Evolutionary conservation across 2,113 vertebrate genomes (phyloP).

Genomic region (Chloroceryle aenea): DNA sequence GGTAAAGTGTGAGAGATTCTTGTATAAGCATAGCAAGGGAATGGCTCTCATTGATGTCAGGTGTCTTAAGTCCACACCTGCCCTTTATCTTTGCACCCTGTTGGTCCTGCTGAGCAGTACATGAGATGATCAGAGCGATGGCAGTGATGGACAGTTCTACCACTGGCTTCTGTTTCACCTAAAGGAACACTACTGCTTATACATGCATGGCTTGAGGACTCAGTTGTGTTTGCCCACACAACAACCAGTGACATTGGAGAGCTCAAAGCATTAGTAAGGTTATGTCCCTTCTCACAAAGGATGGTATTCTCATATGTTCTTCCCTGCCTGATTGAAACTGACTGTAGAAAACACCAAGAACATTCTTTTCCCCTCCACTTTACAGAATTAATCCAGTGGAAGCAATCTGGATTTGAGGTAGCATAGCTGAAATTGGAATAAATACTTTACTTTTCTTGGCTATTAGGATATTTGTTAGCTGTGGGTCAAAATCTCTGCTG

Average conservation of each 20-base stretch:
- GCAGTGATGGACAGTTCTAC: neutral
- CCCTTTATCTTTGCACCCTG: neutral
- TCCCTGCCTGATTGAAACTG: neutral
- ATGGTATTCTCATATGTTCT: no score
- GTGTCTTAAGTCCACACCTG: neutral
- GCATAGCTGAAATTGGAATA: neutral
- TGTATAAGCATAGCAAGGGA: neutral
- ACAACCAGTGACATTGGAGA: neutral
- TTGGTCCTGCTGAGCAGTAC: neutral
- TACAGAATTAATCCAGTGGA: neutral
- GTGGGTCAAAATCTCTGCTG: neutral
- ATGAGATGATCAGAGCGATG: neutral
- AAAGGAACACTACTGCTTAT: no score
- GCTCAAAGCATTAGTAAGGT: neutral
- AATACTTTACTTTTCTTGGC: neutral
- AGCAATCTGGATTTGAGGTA: neutral
- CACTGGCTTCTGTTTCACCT: no score
- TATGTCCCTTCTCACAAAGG: no score
- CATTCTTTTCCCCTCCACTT: neutral
- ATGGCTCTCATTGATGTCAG: neutral
- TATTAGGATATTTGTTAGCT: neutral
- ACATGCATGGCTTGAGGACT: rapidly evolving
- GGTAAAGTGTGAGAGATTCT: neutral
- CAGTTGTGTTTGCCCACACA: neutral
- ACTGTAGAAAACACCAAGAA: neutral